These are phyloP conservation scores for Ceratothoa steindachneri DNA, from an alignment of 2,888 invertebrate species.

Conservation along the genomic window DNA sequence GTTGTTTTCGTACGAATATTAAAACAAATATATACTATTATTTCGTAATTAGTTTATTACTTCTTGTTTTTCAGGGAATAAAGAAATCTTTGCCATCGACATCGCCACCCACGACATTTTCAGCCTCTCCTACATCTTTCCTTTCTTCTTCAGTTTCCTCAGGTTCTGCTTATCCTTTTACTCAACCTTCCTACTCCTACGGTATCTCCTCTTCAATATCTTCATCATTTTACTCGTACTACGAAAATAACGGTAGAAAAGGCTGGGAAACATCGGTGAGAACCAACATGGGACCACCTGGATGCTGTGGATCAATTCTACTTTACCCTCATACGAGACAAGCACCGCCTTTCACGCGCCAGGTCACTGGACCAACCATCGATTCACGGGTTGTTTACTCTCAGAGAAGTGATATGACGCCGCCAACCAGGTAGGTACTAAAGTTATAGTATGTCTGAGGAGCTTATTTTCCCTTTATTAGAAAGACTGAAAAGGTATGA, in stretches of 20 bases:
- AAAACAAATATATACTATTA: no score
- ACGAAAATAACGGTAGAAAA: background rate
- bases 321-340: slow-evolving; percentile 38
- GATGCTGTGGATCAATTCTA: slow-evolving; percentile 35
- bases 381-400: slow-evolving; percentile 26
- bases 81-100: no score
- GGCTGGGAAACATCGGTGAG: background rate
- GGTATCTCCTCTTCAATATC: background rate
- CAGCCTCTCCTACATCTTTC: no score
- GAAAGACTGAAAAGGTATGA: no score
- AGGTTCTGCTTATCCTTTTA: background rate
- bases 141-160: slow-evolving; percentile 1
- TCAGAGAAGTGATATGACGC: slow-evolving; percentile 23
- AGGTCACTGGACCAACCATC: slow-evolving; percentile 40
- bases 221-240: background rate
- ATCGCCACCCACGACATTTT: no score
- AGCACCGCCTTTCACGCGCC: slow-evolving; percentile 40
- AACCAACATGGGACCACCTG: slow-evolving; percentile 18
- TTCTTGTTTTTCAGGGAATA: no score
- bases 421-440: slow-evolving; percentile 25
- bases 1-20: no score
- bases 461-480: no score
- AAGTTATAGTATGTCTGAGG: background rate
- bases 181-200: background rate
- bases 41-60: no score